Evolutionary conservation across 2,113 vertebrate genomes (phyloP), one percentile per base, ranked within the genome.

Genomic region (Elaphurus davidianus): DNA sequence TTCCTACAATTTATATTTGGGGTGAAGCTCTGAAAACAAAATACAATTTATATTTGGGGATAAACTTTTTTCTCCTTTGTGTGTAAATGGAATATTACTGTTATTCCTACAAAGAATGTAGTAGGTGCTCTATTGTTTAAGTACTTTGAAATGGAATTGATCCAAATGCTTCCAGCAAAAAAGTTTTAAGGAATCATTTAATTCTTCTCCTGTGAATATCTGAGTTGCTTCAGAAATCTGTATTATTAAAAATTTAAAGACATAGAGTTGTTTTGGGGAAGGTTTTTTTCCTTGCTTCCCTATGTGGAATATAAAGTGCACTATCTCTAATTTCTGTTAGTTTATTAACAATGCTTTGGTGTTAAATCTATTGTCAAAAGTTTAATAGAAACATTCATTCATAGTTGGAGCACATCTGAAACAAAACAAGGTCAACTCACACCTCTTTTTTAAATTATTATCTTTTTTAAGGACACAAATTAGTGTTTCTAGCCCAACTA

Each of bases 321-420:
- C 28, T 92, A 19, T 88, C 28, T 96, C 40, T 90, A 74, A 74
- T 92, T 97, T 95, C 78, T 95, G 43, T 83, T 97, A 40, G 30
- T 74, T 97, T 96, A 95, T 97, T 91, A 94, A 45, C 33, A 88
- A 45, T 74, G 25, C 50, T 97, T 97, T 93, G 45, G 21, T 96
- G 59, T 94, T 96, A 97, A 87, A 87, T 94, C 57, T 95, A 81
- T 91, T 88, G 76, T 89, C 64, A 83, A 88, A 85, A 86, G 28
- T 95, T 82, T 55, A 97, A 88, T 90, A 95, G 92, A 95, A 96
- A 43, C n/a, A 93, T 74, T 88, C 85, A 91, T 78, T 98, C 57
- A 90, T n/a, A 92, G 71, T 85, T 94, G 85, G 91, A 97, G 28
- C 27, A 62, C 43, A 67, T 86, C 33, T 45, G 33, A 97, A 97